Evolutionary conservation across 2,888 invertebrate genomes (phyloP).

Genomic region (Coelinius sp.): DNA sequence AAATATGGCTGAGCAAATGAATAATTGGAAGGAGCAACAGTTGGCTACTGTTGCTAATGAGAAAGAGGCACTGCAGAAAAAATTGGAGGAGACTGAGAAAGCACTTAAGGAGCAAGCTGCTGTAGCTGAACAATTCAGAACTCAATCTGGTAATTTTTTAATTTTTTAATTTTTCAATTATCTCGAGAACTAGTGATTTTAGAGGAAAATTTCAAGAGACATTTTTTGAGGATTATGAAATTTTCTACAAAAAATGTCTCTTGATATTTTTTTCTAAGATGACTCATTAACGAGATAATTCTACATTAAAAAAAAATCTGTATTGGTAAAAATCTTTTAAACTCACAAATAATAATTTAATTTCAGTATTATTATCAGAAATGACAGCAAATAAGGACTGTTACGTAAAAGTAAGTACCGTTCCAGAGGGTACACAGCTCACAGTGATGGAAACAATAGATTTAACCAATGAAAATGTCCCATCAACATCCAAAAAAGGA

Average conservation of each 20-base stretch:
- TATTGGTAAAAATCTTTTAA: too few relatives aligned
- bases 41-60: conserved; percentile 65
- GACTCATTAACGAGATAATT: too few relatives aligned
- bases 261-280: too few relatives aligned
- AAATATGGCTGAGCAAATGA: conserved; percentile 72
- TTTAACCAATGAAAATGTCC: conserved; percentile 71
- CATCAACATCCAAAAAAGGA: conserved; percentile 31
- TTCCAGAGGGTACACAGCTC: conserved; percentile 9
- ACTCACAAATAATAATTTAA: conserved; percentile 5
- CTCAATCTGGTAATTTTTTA: conserved; percentile 66
- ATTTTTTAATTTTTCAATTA: too few relatives aligned
- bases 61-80: conserved; percentile 65
- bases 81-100: conserved; percentile 67
- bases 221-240: too few relatives aligned
- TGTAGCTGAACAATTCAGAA: conserved; percentile 60
- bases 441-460: conserved; percentile 73
- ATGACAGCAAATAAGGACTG: conserved; percentile 35
- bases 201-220: too few relatives aligned
- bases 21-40: conserved; percentile 70
- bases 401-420: conserved; percentile 29
- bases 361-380: conserved; percentile 35
- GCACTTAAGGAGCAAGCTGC: conserved; percentile 71
- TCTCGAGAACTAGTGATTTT: too few relatives aligned
- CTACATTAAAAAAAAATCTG: neutral
- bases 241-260: too few relatives aligned